Conservation (phyloP, 2,797 vertebrate species). For the Eremophila alpestris region DNA sequence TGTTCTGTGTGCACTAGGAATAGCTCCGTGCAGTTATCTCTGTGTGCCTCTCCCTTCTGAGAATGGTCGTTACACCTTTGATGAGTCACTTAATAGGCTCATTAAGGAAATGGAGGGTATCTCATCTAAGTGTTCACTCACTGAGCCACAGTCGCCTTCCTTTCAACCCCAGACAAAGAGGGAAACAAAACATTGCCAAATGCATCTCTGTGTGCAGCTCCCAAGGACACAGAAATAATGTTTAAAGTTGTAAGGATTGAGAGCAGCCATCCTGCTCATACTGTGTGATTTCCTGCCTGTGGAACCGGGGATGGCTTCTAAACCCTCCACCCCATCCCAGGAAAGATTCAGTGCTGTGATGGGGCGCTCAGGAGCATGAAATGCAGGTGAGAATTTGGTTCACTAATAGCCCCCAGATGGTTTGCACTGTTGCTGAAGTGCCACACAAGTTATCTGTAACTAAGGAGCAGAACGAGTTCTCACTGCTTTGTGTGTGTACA, state of each 20-base stretch:
- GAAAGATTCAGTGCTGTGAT: background rate
- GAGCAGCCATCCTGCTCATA: background rate
- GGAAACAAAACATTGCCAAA: background rate
- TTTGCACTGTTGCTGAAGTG: background rate
- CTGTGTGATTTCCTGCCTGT: fast-evolving
- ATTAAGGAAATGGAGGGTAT: constrained; percentile 21
- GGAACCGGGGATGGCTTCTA: background rate
- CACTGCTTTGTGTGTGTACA: background rate
- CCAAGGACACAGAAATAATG: background rate
- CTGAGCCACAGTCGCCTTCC: background rate
- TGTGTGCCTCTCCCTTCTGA: background rate
- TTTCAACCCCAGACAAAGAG: background rate
- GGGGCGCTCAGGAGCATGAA: background rate
- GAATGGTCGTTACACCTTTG: background rate
- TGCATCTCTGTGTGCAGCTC: background rate
- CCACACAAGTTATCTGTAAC: background rate
- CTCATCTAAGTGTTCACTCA: background rate
- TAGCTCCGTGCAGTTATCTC: background rate
- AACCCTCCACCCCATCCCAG: background rate
- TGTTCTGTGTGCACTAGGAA: background rate
- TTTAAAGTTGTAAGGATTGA: background rate
- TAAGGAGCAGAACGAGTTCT: background rate
- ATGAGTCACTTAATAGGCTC: constrained; percentile 13
- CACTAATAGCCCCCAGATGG: fast-evolving
- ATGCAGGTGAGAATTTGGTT: background rate